Evolutionary conservation across 2,797 vertebrate genomes (phyloP), one percentile per base, ranked within the genome.

Genomic region (Myioborus melanocephalus): DNA sequence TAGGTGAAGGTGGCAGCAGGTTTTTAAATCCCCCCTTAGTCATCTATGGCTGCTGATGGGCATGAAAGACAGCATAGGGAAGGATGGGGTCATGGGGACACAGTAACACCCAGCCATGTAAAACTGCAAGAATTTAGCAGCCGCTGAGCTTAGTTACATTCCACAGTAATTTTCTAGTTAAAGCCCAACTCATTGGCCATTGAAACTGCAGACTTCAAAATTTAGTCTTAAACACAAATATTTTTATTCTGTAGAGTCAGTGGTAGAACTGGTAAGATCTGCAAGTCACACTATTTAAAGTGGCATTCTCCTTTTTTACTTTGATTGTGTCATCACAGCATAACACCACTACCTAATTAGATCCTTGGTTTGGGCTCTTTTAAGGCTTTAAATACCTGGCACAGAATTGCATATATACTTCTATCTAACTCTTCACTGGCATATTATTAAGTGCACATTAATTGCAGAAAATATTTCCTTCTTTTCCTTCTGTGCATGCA

Each of bases 141-240:
- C 30, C 86, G 18, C 30, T 82, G 30, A 82, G 12, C 14, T 73
- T 26, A 35, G 17, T 59, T 73, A 37, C 5, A 22, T 26, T 15
- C 79, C 23, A 21, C 0, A 0, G 10, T 27, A 73, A 3, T 75
- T 88, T 66, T 56, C 28, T 44, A 7, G 0, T n/a, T 60, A 47
- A 75, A 27, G 46, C 41, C 10, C 16, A 56, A 49, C 8, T 69
- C 27, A 12, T 15, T 17, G 27, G 22, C 23, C 12, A 14, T 14
- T 65, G 75, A 57, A 63, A 87, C 8, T 24, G 3, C 22, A 66
- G 28, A 28, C 19, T 76, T 76, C 44, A 66, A 61, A 71, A 30
- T 43, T 53, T 68, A 10, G 8, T 65, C 14, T 65, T 64, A 52
- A 78, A 83, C 19, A 19, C 1, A 1, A 44, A 28, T 52, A 24